Evolutionary conservation across 2,797 vertebrate genomes (phyloP).

Genomic region (Alfaro cultratus): DNA sequence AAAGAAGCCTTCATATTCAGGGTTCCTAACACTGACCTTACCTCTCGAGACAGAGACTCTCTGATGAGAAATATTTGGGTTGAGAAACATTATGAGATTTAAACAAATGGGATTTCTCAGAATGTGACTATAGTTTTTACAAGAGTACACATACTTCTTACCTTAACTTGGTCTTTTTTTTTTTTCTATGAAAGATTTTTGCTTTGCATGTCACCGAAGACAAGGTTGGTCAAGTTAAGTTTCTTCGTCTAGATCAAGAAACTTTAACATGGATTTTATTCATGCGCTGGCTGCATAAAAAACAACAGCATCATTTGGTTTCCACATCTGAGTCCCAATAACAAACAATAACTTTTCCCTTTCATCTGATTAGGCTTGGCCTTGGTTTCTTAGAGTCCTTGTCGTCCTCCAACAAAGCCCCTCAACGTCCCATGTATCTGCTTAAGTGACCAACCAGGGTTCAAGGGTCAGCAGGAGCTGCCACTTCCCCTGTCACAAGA

Average conservation of each 20-base stretch:
- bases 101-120: neutral
- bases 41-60: neutral
- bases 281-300: neutral
- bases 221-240: neutral
- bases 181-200: neutral
- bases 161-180: neutral
- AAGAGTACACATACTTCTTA: neutral
- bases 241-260: slow-evolving; percentile 3
- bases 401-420: slow-evolving; percentile 73
- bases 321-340: slow-evolving; percentile 43
- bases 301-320: slow-evolving; percentile 24
- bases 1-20: neutral
- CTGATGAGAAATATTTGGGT: neutral
- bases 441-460: slow-evolving; percentile 76
- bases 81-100: neutral
- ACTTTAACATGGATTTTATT: slow-evolving; percentile 15
- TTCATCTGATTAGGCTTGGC: slow-evolving; percentile 66
- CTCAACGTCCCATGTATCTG: slow-evolving; percentile 76
- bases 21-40: neutral
- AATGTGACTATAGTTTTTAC: neutral
- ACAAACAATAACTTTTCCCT: slow-evolving; percentile 67
- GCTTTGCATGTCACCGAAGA: neutral
- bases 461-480: slow-evolving; percentile 77
- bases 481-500: slow-evolving; percentile 82
- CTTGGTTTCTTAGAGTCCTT: slow-evolving; percentile 69